phyloP scores from a whole-genome alignment of 2,888 invertebrate species.

The Corbicula japonica region DNA sequence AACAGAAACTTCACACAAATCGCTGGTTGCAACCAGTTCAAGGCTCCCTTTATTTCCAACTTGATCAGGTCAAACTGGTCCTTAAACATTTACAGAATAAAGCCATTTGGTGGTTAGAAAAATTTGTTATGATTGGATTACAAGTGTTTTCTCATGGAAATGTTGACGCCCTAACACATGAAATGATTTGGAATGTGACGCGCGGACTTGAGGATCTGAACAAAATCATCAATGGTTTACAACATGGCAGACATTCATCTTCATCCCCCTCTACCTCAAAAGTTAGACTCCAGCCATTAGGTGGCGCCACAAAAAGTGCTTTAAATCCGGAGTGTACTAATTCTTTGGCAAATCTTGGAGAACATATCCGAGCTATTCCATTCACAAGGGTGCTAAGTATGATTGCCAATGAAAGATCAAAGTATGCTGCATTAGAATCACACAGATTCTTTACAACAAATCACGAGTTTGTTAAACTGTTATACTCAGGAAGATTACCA shows the following conservation, averaged over 20 bases:
- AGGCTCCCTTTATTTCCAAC: slow-evolving; percentile 79
- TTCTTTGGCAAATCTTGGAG: slow-evolving; percentile 66
- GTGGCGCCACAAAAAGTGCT: background rate
- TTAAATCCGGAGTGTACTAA: slow-evolving; percentile 29
- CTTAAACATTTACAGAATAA: slow-evolving; percentile 77
- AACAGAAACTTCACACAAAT: slow-evolving; percentile 82
- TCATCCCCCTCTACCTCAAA: slow-evolving; percentile 45
- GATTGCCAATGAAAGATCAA: slow-evolving; percentile 83
- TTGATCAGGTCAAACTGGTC: slow-evolving; percentile 76
- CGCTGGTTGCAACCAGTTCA: slow-evolving; percentile 80
- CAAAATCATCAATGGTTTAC: slow-evolving; percentile 78
- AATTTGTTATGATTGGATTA: slow-evolving; percentile 83
- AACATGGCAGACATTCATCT: slow-evolving; percentile 54
- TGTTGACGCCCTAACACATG: slow-evolving; percentile 80
- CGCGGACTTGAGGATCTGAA: slow-evolving; percentile 86
- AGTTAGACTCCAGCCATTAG: slow-evolving; percentile 22
- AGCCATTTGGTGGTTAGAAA: slow-evolving; percentile 83
- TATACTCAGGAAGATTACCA: slow-evolving; percentile 74
- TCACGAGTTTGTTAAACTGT: slow-evolving; percentile 79
- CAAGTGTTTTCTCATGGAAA: slow-evolving; percentile 85
- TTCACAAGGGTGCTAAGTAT: slow-evolving; percentile 81
- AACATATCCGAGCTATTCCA: slow-evolving; percentile 79
- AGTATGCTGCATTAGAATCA: slow-evolving; percentile 83
- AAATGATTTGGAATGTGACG: slow-evolving; percentile 85
- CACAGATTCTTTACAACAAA: slow-evolving; percentile 83